Conservation (phyloP, 2,113 vertebrate genomes). For the Trinectes maculatus region DNA sequence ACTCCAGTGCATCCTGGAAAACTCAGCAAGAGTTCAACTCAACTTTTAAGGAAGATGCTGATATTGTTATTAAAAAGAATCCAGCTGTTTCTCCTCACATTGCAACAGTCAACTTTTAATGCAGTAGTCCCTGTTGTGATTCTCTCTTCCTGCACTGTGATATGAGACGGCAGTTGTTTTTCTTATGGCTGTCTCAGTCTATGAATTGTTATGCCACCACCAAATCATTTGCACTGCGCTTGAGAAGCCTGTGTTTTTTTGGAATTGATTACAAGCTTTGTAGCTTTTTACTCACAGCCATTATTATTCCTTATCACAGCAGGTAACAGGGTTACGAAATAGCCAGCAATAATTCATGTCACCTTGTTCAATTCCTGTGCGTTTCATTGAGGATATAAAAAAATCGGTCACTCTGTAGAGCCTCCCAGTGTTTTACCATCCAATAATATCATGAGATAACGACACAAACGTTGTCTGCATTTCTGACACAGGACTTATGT, state of each 20-base stretch:
- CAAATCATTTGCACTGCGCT: no score
- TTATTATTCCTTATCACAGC: no score
- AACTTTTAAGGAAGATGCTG: neutral
- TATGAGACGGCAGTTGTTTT: no score
- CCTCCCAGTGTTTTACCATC: constrained; percentile 17
- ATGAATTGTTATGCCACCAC: no score
- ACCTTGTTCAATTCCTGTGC: neutral
- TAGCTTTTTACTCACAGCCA: no score
- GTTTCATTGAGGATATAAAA: constrained; percentile 4
- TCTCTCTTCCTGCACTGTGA: no score
- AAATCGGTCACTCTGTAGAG: neutral
- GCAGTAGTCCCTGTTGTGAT: no score
- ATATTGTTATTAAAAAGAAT: no score
- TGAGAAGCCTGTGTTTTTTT: no score
- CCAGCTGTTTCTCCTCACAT: constrained; percentile 17
- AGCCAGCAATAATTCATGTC: neutral
- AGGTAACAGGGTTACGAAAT: no score
- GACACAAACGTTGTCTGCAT: constrained; percentile 2
- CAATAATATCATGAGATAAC: neutral
- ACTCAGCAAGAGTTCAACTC: constrained; percentile 20
- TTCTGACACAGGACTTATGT: constrained; percentile 16
- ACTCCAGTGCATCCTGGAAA: neutral
- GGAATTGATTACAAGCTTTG: no score
- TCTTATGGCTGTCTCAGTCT: no score
- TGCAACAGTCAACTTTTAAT: neutral